Base-by-base conservation (phyloP, 1,140 invertebrate species). In the Diachasma alloeum region DNA sequence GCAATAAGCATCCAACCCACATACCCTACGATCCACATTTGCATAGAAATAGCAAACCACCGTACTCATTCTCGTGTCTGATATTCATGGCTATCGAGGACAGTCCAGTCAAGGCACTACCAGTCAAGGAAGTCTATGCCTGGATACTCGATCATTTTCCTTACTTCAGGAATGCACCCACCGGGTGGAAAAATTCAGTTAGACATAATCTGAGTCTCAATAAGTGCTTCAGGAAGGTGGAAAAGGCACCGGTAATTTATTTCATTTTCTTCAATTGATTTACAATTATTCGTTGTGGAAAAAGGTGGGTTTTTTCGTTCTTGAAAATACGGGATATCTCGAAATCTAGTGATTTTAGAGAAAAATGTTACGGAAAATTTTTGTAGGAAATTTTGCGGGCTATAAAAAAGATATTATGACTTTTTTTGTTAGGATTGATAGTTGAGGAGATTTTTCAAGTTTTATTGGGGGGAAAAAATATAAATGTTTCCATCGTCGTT, bases 31-130 rank as follows among this genome's bases (percentile, higher is more conserved):
- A 94, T 91, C 93, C 93, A 74, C 88, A 95, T 87, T 92, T 96
- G 78, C 95, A 96, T 88, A 92, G 94, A 68, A 94, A 94, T 84
- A 96, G 94, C 80, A 98, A 98, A 88, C 97, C 97, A 46, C 97
- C 97, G 26, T 98, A 97, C 88, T 98, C 97, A 37, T 98, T 96
- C 88, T 97, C 96, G 78, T 98, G 96, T 87, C 92, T 99, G 42
- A 99, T 99, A 82, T 98, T 98, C 90, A 98, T 99, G 97, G 97
- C 97, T 19, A 97, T 98, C 79, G 97, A 99, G 88, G 96, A 97
- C 79, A 97, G 96, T 0, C 92, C 94, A 4, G 93, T 93, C 56
- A 96, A 97, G 86, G 96, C 96, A 6, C 86, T 98, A 72, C 97
- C 97, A 1, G 97, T 99, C 0, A 98, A 98, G 85, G 97, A 99